phyloP scores from a whole-genome alignment of 1,140 invertebrate genomes.

The Pachypsylla venusta region DNA sequence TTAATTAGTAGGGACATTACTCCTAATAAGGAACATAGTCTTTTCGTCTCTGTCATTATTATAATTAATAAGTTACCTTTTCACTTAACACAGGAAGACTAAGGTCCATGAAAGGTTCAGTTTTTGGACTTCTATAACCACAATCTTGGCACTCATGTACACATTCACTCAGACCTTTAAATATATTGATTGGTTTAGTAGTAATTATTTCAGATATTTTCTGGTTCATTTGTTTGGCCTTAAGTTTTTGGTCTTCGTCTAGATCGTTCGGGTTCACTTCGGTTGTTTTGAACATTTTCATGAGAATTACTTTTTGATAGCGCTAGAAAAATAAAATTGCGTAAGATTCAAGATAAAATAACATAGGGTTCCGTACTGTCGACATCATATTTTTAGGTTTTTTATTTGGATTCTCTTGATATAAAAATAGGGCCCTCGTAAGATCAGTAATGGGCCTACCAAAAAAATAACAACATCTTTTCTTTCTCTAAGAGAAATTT shows the following conservation, averaged over 20 bases:
- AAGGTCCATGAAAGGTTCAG: slow-evolving; percentile 87
- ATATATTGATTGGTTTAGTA: slow-evolving; percentile 39
- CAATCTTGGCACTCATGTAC: slow-evolving; percentile 82
- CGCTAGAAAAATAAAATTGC: slow-evolving; percentile 38
- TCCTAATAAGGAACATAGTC: too few relatives aligned
- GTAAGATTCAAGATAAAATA: too few relatives aligned
- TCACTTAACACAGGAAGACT: slow-evolving; percentile 71
- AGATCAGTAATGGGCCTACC: neutral
- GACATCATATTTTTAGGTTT: neutral
- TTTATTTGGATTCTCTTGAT: neutral
- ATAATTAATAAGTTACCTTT: slow-evolving; percentile 34
- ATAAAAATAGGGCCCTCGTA: neutral
- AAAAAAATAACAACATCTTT: slow-evolving; percentile 32
- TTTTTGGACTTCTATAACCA: slow-evolving; percentile 62
- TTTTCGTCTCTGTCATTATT: too few relatives aligned
- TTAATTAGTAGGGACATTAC: too few relatives aligned
- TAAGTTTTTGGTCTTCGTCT: slow-evolving; percentile 52
- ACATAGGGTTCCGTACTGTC: too few relatives aligned
- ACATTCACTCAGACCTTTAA: slow-evolving; percentile 78
- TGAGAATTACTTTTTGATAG: slow-evolving; percentile 59
- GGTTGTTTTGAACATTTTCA: slow-evolving; percentile 46
- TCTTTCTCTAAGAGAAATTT: too few relatives aligned
- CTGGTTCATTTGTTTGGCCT: slow-evolving; percentile 39
- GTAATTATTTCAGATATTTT: slow-evolving; percentile 21
- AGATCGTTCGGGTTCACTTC: slow-evolving; percentile 51